Evolutionary conservation across 2,113 vertebrate genomes (phyloP).

Genomic region (Dasypus novemcinctus): DNA sequence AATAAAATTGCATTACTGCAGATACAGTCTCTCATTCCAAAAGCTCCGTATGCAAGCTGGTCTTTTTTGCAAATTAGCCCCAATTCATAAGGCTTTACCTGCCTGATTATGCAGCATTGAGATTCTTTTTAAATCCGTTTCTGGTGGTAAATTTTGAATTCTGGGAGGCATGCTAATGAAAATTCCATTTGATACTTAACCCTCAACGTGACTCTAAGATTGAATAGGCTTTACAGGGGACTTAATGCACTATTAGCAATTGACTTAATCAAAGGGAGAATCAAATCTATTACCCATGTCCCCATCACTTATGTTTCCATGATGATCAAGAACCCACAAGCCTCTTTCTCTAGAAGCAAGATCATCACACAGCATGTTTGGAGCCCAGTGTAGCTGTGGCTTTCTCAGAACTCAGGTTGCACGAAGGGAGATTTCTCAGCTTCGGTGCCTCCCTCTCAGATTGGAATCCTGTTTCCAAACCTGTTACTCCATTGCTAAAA

Average conservation of each 20-base stretch:
- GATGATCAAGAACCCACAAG: not conserved
- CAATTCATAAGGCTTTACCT: slow-evolving; percentile 8
- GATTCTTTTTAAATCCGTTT: slow-evolving; percentile 38
- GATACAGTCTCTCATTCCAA: slow-evolving; percentile 7
- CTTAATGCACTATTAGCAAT: not conserved
- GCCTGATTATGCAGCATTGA: not conserved
- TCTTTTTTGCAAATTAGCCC: slow-evolving; percentile 24
- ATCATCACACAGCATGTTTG: not conserved
- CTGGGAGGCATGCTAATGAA: slow-evolving; percentile 38
- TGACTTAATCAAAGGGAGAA: not conserved
- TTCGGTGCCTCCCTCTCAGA: not conserved
- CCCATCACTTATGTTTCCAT: not conserved
- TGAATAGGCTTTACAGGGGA: not conserved
- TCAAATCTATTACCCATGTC: not conserved
- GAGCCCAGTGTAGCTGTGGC: not conserved
- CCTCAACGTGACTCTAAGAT: not conserved
- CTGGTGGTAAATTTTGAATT: slow-evolving; percentile 45
- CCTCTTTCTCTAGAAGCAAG: not conserved
- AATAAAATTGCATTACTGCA: not conserved
- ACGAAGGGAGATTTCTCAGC: not conserved
- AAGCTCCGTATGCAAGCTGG: not conserved
- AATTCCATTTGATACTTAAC: slow-evolving; percentile 10
- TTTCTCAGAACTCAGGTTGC: not conserved
- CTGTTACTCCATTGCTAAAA: not conserved
- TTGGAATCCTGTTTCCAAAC: not conserved